Conservation (phyloP, 37 sponge, comb jelly and placozoan genomes). For the Amphimedon queenslandica region DNA sequence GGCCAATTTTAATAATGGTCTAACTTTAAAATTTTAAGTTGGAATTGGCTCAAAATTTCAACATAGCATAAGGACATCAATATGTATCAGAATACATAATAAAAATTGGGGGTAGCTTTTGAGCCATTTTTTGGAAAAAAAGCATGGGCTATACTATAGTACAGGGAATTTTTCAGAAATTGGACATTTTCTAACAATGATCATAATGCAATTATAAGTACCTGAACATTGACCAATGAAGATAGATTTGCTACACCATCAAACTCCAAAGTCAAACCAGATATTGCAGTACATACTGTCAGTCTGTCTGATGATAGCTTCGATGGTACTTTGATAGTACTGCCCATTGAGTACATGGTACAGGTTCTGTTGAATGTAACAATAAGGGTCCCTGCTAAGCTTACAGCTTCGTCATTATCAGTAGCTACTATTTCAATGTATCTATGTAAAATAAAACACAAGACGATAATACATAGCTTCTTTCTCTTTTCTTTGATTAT, state of each 20-base stretch:
- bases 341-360: constrained; percentile 2
- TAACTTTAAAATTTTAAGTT: too few relatives aligned
- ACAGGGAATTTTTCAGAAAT: too few relatives aligned
- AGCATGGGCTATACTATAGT: too few relatives aligned
- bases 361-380: constrained; percentile 41
- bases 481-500: too few relatives aligned
- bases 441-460: neutral
- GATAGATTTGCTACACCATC: neutral
- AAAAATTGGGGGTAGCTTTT: too few relatives aligned
- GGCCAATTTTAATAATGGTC: too few relatives aligned
- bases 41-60: too few relatives aligned
- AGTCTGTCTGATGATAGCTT: constrained; percentile 6
- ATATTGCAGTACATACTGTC: constrained; percentile 21
- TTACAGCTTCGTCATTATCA: constrained; percentile 18
- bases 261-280: neutral
- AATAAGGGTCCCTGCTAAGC: neutral
- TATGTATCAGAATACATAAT: too few relatives aligned
- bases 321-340: constrained; percentile 5
- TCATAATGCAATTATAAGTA: neutral
- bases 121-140: too few relatives aligned
- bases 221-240: constrained; percentile 11
- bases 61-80: too few relatives aligned
- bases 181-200: neutral
- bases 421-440: constrained; percentile 18
- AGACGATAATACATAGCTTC: too few relatives aligned